Percentiles rank a stretch among this genome's conserved stretches.
phyloP scores from a whole-genome alignment of 92 coral and sea anemone genomes.

The Anthopleura xanthogrammica region DNA sequence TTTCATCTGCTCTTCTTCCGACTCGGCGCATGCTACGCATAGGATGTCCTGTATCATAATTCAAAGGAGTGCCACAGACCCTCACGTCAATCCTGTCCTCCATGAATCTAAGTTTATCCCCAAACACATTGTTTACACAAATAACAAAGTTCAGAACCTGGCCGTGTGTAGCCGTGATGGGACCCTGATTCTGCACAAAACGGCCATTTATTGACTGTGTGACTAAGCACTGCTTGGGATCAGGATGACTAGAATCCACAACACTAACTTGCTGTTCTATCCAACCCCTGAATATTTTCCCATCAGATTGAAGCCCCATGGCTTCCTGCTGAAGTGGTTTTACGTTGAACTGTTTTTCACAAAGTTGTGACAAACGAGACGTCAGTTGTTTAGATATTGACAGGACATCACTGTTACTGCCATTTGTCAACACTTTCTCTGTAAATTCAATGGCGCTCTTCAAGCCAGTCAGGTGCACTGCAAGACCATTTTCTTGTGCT shows the following conservation, averaged over 20 bases:
- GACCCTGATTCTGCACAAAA: background rate
- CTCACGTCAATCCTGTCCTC: background rate
- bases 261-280: background rate
- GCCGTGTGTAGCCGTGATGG: background rate
- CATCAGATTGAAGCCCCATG: background rate
- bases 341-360: background rate
- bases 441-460: constrained; percentile 16
- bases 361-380: constrained; percentile 3
- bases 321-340: background rate
- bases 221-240: background rate
- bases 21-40: too few species aligned
- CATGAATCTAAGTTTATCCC: background rate
- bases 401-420: constrained; percentile 10
- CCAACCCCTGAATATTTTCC: background rate
- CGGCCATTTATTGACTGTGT: background rate
- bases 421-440: constrained; percentile 3
- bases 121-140: background rate
- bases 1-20: too few species aligned
- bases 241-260: background rate
- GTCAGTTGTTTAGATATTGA: constrained; percentile 1
- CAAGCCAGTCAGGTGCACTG: background rate
- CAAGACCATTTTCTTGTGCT: constrained; percentile 11
- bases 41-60: too few species aligned
- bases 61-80: background rate
- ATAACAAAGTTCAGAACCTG: background rate